Evolutionary conservation across 2,113 vertebrate species (phyloP), one percentile per base, ranked within the genome.

Genomic region (Silurus asotus): DNA sequence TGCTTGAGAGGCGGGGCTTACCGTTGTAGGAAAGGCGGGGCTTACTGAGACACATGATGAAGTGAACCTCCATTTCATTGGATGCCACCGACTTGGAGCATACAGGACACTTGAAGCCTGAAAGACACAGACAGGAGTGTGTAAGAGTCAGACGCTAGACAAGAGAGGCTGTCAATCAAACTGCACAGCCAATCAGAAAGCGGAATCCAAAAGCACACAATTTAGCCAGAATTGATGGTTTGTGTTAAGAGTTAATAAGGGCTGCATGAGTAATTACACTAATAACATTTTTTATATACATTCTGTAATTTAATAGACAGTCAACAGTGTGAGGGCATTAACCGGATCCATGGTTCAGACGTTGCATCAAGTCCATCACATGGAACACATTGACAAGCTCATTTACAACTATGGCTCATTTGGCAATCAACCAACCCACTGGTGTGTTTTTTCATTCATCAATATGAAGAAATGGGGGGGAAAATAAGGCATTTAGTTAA

Each of bases 21-120:
- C 98, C 98, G 0, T 99, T 99, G 92, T 99, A 99, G 91, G 98
- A 99, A 93, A 99, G 97, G 90, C 98, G 98, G 88, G 98, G 98
- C 94, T 99, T 99, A 96, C 98, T 99, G 93, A 99, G 94, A 98
- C 98, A 99, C 98, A 99, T 99, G 94, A 99, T 98, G 96, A 99
- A 99, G 96, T 99, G 98, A 95, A 99, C 97, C 94, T 99, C 98
- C 97, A 99, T 98, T 93, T 99, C 98, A 67, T 98, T 98, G 84
- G 98, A 98, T 84, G 97, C 97, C 96, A 99, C 98, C 23, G 97
- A 98, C 96, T 99, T 99, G 94, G 97, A 99, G 94, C 98, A 99
- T 94, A 99, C 97, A 93, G 98, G 98, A 96, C 98, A 99, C 96
- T 99, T 99, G 94, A 99, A 98, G 94, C 98, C 98, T 99, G 92